These are phyloP conservation scores for Dromas ardeola DNA, from an alignment of 2,113 vertebrate genomes.

Conservation along the genomic window DNA sequence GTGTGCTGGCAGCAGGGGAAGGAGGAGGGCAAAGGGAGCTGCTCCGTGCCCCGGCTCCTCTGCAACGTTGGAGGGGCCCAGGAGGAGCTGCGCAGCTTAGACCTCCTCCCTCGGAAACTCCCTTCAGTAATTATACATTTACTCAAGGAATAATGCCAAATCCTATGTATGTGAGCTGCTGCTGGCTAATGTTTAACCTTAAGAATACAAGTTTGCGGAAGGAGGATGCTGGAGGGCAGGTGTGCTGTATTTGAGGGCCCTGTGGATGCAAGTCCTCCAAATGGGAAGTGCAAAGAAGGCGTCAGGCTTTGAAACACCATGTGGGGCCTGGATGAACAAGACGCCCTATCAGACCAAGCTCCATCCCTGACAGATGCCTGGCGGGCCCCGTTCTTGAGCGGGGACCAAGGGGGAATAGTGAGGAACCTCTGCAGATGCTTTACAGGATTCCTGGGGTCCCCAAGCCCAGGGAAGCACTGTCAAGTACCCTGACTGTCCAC, in stretches of 20 bases:
- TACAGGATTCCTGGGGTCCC: not conserved
- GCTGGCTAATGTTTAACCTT: not conserved
- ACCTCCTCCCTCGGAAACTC: not conserved
- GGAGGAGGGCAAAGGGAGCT: not conserved
- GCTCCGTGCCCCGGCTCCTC: not conserved
- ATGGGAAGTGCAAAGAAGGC: not conserved
- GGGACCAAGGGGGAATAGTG: not conserved
- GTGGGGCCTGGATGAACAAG: not conserved
- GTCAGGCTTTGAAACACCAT: rapidly evolving
- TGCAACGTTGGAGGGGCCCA: rapidly evolving
- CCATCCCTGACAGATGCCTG: not conserved
- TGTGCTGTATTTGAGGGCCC: not conserved
- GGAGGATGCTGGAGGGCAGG: not conserved
- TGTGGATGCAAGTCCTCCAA: not conserved
- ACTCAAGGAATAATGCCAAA: not conserved
- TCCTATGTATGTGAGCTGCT: not conserved
- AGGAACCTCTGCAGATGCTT: not conserved
- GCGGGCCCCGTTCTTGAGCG: not conserved
- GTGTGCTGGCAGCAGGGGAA: not conserved
- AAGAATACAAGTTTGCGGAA: not conserved
- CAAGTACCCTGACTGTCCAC: not conserved
- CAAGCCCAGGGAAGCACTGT: not conserved
- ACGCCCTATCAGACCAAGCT: not conserved
- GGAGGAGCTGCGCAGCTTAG: not conserved
- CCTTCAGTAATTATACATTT: not conserved